Conservation (phyloP, 2,113 vertebrate genomes). For the Psilopogon haemacephalus region DNA sequence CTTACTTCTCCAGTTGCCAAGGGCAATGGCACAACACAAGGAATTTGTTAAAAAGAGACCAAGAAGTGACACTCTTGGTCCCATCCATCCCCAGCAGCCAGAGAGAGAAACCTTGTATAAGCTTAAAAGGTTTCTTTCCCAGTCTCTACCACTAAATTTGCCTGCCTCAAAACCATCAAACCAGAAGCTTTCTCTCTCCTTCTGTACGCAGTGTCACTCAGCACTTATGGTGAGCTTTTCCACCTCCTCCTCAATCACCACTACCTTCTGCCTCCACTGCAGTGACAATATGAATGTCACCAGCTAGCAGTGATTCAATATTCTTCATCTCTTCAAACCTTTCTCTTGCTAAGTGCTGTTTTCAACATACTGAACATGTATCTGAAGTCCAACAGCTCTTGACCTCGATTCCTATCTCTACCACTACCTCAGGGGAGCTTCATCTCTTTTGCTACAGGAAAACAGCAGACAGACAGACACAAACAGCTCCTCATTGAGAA, state of each 20-base stretch:
- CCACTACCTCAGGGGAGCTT: background rate
- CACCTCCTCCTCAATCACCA: background rate
- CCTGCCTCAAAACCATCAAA: background rate
- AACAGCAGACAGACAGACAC: background rate
- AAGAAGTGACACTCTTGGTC: background rate
- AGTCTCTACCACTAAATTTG: background rate
- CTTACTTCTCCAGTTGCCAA: background rate
- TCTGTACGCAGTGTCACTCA: background rate
- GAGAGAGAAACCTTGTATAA: background rate
- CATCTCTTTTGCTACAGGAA: background rate
- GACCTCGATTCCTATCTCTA: background rate
- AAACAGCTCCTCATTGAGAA: background rate
- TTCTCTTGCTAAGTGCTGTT: background rate
- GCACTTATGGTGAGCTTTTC: background rate
- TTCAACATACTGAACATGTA: background rate
- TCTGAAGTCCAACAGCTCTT: background rate
- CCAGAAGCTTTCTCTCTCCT: background rate
- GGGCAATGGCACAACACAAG: background rate
- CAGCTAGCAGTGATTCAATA: background rate
- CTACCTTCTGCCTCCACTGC: background rate
- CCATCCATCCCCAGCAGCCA: background rate
- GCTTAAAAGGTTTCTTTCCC: background rate
- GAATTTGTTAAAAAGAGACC: background rate
- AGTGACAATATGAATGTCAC: background rate
- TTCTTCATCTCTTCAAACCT: background rate